Conservation (phyloP, 2,888 invertebrate genomes). For the Sarcophaga variegata region DNA sequence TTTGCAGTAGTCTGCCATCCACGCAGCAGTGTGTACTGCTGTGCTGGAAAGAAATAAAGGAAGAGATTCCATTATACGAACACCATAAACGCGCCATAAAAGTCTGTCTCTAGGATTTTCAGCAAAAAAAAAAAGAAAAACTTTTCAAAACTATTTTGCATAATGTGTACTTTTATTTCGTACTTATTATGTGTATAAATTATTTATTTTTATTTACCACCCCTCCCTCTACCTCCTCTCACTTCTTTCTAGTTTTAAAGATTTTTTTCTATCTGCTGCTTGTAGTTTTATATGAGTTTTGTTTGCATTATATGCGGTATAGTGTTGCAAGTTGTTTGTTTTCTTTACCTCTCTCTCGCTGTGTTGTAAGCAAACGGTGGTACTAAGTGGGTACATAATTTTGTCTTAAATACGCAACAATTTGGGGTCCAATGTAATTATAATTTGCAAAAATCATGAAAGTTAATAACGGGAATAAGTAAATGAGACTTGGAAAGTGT, state of each 20-base stretch:
- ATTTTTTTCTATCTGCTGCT: neutral
- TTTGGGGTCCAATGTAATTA: slow-evolving; percentile 44
- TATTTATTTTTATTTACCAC: neutral
- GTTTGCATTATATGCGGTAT: neutral
- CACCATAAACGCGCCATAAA: neutral
- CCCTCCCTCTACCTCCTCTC: no score
- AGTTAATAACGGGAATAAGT: no score
- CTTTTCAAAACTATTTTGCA: slow-evolving; percentile 61
- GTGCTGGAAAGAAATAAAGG: slow-evolving; percentile 32
- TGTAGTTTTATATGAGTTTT: slow-evolving; percentile 1
- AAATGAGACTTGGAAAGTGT: no score
- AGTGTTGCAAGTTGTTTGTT: no score
- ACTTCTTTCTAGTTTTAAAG: no score
- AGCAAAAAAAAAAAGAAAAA: slow-evolving; percentile 8
- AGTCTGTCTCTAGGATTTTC: slow-evolving; percentile 33
- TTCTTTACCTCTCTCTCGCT: no score
- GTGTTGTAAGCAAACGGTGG: slow-evolving; percentile 21
- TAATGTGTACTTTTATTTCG: slow-evolving; percentile 52
- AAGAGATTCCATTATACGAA: slow-evolving; percentile 37
- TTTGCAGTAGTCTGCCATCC: neutral
- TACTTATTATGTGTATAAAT: neutral
- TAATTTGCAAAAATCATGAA: slow-evolving; percentile 16
- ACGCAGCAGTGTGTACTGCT: neutral
- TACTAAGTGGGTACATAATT: slow-evolving; percentile 22
- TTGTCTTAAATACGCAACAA: slow-evolving; percentile 27